Conservation (phyloP, 1,140 invertebrate genomes). For the Drosophila santomea region DNA sequence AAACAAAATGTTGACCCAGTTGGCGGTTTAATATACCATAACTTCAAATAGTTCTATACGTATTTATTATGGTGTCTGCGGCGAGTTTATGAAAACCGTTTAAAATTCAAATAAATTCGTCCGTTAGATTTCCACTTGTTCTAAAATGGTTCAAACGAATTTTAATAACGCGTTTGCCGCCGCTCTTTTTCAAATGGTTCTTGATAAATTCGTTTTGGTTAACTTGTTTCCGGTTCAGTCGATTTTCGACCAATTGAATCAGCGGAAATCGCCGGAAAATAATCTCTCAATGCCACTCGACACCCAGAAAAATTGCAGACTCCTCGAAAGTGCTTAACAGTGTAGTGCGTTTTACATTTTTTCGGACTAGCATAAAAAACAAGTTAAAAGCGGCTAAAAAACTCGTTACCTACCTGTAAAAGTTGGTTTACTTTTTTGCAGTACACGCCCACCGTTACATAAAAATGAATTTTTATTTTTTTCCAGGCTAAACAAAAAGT, state of each 20-base stretch:
- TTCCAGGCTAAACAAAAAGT: conserved; percentile 35
- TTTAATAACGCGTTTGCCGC: conserved; percentile 3
- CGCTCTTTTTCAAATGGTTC: conserved; percentile 12
- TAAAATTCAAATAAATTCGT: conserved; percentile 15
- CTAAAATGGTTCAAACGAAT: background rate
- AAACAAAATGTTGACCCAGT: conserved; percentile 18
- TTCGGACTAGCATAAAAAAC: conserved; percentile 14
- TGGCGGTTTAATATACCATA: background rate
- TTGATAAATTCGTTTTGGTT: conserved; percentile 28
- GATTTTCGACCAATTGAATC: conserved; percentile 16
- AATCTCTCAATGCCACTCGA: conserved; percentile 35
- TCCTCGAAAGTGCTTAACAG: conserved; percentile 31
- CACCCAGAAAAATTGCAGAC: conserved; percentile 25
- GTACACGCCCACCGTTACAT: conserved; percentile 32
- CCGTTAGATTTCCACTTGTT: conserved; percentile 1
- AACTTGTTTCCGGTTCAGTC: background rate
- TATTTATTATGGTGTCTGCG: conserved; percentile 1
- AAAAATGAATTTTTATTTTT: conserved; percentile 28
- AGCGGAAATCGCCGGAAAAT: conserved; percentile 24
- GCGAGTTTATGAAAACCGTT: conserved; percentile 5
- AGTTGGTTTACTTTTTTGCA: conserved; percentile 45
- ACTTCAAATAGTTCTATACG: conserved; percentile 1
- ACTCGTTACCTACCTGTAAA: background rate
- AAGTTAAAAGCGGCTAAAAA: conserved; percentile 14
- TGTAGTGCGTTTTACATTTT: conserved; percentile 18